A percentile compares a stretch with the other conserved stretches of the same genome.
These are phyloP conservation scores for Acrobeloides nanus DNA, from an alignment of 2,888 invertebrate genomes.

Conservation along the genomic window DNA sequence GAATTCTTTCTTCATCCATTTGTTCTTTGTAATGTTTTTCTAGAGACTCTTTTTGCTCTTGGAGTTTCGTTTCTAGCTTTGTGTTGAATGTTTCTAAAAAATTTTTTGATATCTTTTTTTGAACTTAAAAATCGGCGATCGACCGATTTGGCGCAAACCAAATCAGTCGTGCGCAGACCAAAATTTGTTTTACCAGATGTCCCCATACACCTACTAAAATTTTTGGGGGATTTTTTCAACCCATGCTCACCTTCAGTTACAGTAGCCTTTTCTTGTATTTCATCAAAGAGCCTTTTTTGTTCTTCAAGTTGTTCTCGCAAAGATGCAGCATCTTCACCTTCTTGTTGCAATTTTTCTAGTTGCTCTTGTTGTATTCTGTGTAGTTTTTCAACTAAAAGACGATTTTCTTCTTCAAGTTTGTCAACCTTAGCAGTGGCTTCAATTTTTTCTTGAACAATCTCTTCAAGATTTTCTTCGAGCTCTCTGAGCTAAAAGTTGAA, in stretches of 20 bases:
- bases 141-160: too few relatives aligned
- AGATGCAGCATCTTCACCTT: conserved; percentile 5
- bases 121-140: too few relatives aligned
- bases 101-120: too few relatives aligned
- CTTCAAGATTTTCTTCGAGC: conserved; percentile 8
- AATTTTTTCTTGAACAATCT: conserved; percentile 23
- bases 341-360: conserved; percentile 7
- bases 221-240: conserved; percentile 13
- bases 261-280: conserved; percentile 10
- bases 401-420: conserved; percentile 15
- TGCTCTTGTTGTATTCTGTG: conserved; percentile 10
- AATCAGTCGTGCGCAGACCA: too few relatives aligned
- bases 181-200: too few relatives aligned
- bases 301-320: conserved; percentile 5
- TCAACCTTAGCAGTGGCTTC: conserved; percentile 18
- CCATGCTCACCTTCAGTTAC: conserved; percentile 11
- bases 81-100: too few relatives aligned
- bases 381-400: conserved; percentile 2
- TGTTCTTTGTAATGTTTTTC: conserved; percentile 20
- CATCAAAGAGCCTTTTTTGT: conserved; percentile 7
- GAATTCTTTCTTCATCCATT: conserved; percentile 10
- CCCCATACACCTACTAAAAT: neutral
- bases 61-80: conserved; percentile 6
- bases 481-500: neutral
- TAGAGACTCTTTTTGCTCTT: conserved; percentile 8